These are phyloP conservation scores for Neoscelio sp. DNA, from an alignment of 2,888 invertebrate species.

Conservation along the genomic window DNA sequence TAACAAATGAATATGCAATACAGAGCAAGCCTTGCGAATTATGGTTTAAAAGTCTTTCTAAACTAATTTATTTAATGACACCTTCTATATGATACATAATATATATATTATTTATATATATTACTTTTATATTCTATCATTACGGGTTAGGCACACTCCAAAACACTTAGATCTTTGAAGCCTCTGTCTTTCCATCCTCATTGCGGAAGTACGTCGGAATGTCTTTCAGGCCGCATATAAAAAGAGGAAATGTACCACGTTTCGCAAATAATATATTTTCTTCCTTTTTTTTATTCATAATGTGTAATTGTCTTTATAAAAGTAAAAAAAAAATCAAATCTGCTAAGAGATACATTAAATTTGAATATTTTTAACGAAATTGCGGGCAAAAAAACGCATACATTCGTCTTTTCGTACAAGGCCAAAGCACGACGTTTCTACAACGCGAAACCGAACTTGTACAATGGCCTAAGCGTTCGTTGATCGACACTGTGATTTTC, in stretches of 20 bases:
- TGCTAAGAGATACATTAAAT: too few relatives aligned
- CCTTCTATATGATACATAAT: slow-evolving; percentile 40
- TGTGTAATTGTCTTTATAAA: too few relatives aligned
- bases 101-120: slow-evolving; percentile 67
- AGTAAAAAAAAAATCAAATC: too few relatives aligned
- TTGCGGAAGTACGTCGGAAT: slow-evolving; percentile 35
- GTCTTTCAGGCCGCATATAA: neutral
- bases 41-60: slow-evolving; percentile 69
- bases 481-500: slow-evolving; percentile 54
- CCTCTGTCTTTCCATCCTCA: slow-evolving; percentile 35
- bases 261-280: neutral
- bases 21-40: slow-evolving; percentile 69
- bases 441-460: slow-evolving; percentile 45
- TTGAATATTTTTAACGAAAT: too few relatives aligned
- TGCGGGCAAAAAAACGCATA: too few relatives aligned
- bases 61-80: slow-evolving; percentile 62
- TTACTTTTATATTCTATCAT: slow-evolving; percentile 61
- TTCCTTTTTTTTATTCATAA: too few relatives aligned
- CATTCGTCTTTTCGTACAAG: slow-evolving; percentile 19
- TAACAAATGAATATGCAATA: slow-evolving; percentile 71
- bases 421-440: slow-evolving; percentile 15
- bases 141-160: slow-evolving; percentile 75
- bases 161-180: slow-evolving; percentile 65
- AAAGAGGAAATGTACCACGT: slow-evolving; percentile 8
- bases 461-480: slow-evolving; percentile 56